Base-by-base conservation (phyloP, 2,888 invertebrate genomes). In the Drosophila atripex region DNA sequence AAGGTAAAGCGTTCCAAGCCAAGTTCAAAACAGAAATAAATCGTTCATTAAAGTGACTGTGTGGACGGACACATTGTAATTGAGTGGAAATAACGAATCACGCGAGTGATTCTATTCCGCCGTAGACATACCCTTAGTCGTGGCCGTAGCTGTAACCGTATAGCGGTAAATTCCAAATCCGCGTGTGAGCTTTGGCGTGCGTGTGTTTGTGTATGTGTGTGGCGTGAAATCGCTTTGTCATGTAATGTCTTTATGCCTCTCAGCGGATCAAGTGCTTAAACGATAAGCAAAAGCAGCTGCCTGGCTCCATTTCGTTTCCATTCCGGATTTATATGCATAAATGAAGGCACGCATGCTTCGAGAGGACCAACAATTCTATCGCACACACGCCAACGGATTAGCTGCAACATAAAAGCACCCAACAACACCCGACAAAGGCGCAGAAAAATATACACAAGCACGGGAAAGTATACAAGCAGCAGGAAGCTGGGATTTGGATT, bases 191-290 rank as follows among this genome's bases (percentile, higher is more conserved):
- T 28, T 28, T 9, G 28, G 25, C 21, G 39, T 23, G 46, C 16
- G 54, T 16, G 50, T 57, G 41, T 9, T 41, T 51, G 63, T 59
- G 60, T 25, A 23, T 23, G 39, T 9, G 57, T 30, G 23, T 60
- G 65, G 71, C 75, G 76, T 59, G 38, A 84, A 84, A 83, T 73
- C 76, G 80, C 82, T 76, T 76, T 86, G 87, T 87, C 87, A 80
- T 84, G 73, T 77, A 77, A 80, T 77, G 74, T 85, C 75, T 71
- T 78, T 78, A 78, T 80, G 85, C 75, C 77, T 68, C 77, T 71
- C 60, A 74, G 66, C 75, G 82, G 87, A 84, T 83, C 82, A 83
- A 80, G 82, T 75, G 77, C 82, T 83, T 78, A 86, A 75, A 50
- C 71, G 87, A 73, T 84, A 76, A 82, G 78, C 68, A 80, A 84